A percentile compares a stretch with the other conserved stretches of the same genome.
Conservation (phyloP, 2,797 vertebrate genomes). For the Menidia menidia region DNA sequence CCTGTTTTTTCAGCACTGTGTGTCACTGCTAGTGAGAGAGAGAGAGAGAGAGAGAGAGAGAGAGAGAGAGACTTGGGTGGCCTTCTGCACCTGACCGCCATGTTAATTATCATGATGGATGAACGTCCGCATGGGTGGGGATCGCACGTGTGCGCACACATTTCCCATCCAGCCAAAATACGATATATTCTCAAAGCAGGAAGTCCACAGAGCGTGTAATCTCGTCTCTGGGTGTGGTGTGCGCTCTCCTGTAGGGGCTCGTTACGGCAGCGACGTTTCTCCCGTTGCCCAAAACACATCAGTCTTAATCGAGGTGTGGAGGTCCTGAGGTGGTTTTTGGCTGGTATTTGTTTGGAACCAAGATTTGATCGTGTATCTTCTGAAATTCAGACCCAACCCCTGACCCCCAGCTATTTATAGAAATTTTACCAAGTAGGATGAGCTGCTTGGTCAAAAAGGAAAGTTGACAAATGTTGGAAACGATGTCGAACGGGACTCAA, state of each 20-base stretch:
- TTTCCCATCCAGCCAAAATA: not conserved
- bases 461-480: not conserved
- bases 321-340: no score
- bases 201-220: not conserved
- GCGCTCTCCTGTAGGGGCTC: not conserved
- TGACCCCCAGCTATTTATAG: no score
- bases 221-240: constrained; percentile 21
- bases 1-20: constrained; percentile 32
- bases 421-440: not conserved
- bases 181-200: not conserved
- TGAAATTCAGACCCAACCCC: no score
- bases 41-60: not conserved
- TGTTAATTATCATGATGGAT: constrained; percentile 34
- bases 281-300: no score
- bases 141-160: not conserved
- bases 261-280: no score
- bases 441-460: not conserved
- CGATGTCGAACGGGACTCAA: no score
- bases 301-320: no score
- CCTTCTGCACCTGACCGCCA: constrained; percentile 45
- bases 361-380: no score
- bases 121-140: constrained; percentile 35
- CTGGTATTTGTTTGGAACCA: no score
- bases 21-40: constrained; percentile 8
- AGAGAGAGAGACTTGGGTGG: constrained; percentile 41